These are phyloP conservation scores for Gymnobelideus leadbeateri DNA, from an alignment of 2,113 vertebrate genomes.

Conservation along the genomic window DNA sequence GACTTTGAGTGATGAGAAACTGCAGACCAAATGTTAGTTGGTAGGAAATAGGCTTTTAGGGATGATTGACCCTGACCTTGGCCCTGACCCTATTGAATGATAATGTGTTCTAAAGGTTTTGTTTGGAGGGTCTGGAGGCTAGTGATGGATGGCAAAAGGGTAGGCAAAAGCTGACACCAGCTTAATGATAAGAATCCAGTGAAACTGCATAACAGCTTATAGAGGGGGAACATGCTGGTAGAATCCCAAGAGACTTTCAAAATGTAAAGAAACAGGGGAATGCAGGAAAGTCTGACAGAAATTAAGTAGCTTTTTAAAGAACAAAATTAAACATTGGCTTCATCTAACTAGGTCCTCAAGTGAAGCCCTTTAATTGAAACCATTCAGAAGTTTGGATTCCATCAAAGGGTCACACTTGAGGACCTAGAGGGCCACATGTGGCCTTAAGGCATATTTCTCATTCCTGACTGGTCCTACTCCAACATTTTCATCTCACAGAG, in stretches of 20 bases:
- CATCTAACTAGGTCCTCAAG: neutral
- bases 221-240: neutral
- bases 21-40: constrained; percentile 24
- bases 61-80: constrained; percentile 52
- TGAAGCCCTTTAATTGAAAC: too few species aligned
- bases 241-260: constrained; percentile 69
- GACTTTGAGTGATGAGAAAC: constrained; percentile 48
- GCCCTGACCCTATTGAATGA: constrained; percentile 45
- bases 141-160: constrained; percentile 63
- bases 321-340: neutral
- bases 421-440: too few species aligned
- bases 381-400: too few species aligned
- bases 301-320: constrained; percentile 44
- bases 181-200: constrained; percentile 61
- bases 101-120: constrained; percentile 55
- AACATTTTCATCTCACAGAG: constrained; percentile 12
- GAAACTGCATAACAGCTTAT: constrained; percentile 67
- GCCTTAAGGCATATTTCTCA: too few species aligned
- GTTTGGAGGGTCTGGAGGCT: constrained; percentile 56
- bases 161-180: constrained; percentile 64
- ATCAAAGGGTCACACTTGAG: too few species aligned
- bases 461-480: neutral
- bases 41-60: constrained; percentile 61
- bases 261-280: constrained; percentile 57
- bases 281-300: constrained; percentile 48